Conservation (phyloP, 2,113 vertebrate species). For the Lanius ludovicianus region DNA sequence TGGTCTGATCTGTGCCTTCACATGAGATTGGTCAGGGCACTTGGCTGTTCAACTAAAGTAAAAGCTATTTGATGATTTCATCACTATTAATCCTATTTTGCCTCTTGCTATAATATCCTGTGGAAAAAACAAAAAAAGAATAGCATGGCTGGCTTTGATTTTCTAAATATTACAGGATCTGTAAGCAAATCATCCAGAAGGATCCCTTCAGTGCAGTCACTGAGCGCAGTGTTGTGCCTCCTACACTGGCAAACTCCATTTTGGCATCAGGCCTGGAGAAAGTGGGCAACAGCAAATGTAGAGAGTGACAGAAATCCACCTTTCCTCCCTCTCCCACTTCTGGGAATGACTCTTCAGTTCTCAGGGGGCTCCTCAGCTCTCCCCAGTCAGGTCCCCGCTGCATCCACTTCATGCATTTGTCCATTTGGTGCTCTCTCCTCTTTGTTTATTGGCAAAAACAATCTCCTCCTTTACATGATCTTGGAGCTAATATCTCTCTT, state of each 20-base stretch:
- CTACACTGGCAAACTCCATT: conserved; percentile 12
- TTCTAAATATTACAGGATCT: conserved; percentile 3
- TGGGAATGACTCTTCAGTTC: conserved; percentile 12
- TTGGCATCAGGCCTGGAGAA: background rate
- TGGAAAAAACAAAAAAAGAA: background rate
- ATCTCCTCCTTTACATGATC: conserved; percentile 61
- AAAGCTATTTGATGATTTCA: background rate
- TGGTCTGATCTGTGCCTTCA: background rate
- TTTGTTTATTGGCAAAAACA: background rate
- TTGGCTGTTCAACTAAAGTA: background rate
- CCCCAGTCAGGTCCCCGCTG: background rate
- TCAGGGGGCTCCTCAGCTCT: background rate
- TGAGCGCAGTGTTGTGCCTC: background rate
- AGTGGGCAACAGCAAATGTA: background rate
- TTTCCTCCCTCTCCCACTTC: background rate
- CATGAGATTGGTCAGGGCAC: background rate
- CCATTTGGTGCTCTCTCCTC: background rate
- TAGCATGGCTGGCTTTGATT: background rate
- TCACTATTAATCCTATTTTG: conserved; percentile 18
- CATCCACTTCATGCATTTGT: background rate
- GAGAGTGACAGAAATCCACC: background rate
- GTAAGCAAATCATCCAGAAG: conserved; percentile 24
- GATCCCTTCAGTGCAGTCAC: conserved; percentile 4
- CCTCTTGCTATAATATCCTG: background rate
- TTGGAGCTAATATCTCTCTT: conserved; percentile 86